Evolutionary conservation across 2,797 vertebrate species (phyloP), one percentile per base, ranked within the genome.

Genomic region (Peromyscus aztecus): DNA sequence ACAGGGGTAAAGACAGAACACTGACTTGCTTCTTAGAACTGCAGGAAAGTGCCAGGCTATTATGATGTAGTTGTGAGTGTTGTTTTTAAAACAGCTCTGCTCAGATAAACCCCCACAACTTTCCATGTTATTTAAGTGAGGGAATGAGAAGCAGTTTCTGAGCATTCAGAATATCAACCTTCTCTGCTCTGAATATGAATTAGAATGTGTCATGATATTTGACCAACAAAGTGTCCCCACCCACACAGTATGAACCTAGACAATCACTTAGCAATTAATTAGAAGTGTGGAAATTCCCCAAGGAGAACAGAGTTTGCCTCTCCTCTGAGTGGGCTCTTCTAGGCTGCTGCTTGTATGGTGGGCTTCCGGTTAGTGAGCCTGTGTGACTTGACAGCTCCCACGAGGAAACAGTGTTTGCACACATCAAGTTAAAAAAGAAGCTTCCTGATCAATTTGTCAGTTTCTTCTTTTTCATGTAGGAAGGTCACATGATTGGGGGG

Each of bases 261-360:
- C 96, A 97, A 97, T 91, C 97, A 98, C 97, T 95, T 97, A 98
- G 98, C 97, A 97, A 98, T 97, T 96, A 97, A 90, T 93, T 43
- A 77, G 49, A 52, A 97, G 61, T 85, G 73, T 78, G 99, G 99
- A 98, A 99, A 99, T 98, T 99, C 98, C 99, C 98, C 98, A 94
- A 97, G 98, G 98, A 98, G 98, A 96, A 94, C 98, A 97, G 97
- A 98, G 97, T 86, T 95, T 82, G 75, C 91, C 93, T 97, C 93
- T 91, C 80, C 80, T 86, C 93, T 97, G 97, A 94, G 97, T 34
- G 97, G 90, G 83, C 97, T 67, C 69, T 78, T 9, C 11, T 43
- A 90, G 75, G 83, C 93, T 97, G 95, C 92, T 96, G 69, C 91
- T 46, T 37, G 92, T 84, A 94, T 90, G 93, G 89, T 86, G 63